These are phyloP conservation scores for Sycon ciliatum DNA, from an alignment of 37 sponge, comb jelly and placozoan genomes.

Conservation along the genomic window DNA sequence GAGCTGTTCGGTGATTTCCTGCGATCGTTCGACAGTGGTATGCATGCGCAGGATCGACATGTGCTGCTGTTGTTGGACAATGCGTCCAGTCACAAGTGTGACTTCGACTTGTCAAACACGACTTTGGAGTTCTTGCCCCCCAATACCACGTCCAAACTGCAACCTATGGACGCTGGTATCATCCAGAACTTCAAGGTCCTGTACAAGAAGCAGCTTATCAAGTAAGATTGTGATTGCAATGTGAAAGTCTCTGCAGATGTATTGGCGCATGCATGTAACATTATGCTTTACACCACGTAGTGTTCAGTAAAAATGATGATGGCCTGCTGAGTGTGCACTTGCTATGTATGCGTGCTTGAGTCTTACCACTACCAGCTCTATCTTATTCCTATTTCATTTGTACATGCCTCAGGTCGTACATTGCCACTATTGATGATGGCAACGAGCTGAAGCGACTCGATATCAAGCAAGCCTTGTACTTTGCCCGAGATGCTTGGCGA, in stretches of 20 bases:
- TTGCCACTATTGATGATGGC: not conserved
- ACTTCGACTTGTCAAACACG: not conserved
- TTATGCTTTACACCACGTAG: too few species aligned
- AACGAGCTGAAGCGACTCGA: not conserved
- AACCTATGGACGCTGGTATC: conserved; percentile 32
- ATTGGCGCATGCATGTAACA: too few species aligned
- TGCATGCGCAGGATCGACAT: not conserved
- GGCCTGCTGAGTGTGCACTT: too few species aligned
- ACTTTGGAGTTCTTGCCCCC: conserved; percentile 12
- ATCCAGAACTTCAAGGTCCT: conserved; percentile 23
- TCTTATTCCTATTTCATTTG: too few species aligned
- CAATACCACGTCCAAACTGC: conserved; percentile 21
- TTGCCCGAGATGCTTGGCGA: conserved; percentile 17
- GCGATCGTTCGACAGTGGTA: not conserved
- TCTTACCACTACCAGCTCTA: too few species aligned
- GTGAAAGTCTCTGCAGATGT: too few species aligned
- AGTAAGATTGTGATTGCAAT: too few species aligned
- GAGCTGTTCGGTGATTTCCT: not conserved
- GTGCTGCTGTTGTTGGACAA: not conserved
- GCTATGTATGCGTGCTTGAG: too few species aligned
- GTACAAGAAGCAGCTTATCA: conserved; percentile 17
- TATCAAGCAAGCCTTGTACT: conserved; percentile 20
- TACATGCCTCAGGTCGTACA: not conserved
- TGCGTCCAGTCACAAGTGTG: not conserved
- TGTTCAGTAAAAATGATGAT: too few species aligned